These are phyloP conservation scores for Silurus lanzhouensis DNA, from an alignment of 2,797 vertebrate species.

Conservation along the genomic window DNA sequence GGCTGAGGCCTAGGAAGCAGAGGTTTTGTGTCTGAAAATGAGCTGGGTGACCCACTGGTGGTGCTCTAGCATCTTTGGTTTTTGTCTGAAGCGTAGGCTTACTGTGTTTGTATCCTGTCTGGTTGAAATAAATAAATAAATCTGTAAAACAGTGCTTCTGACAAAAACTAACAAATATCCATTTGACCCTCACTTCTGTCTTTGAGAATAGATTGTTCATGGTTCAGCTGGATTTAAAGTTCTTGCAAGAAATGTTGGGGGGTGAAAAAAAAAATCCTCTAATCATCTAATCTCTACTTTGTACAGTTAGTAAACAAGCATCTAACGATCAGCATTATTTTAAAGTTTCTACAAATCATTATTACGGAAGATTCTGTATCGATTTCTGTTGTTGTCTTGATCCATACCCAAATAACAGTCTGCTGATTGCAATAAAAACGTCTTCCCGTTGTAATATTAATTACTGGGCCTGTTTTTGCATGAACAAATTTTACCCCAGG, in stretches of 20 bases:
- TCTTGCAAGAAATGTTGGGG: not conserved
- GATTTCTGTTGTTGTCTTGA: conserved; percentile 17
- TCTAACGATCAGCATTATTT: not conserved
- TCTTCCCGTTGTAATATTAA: conserved; percentile 17
- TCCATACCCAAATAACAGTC: not conserved
- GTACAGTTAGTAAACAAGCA: not conserved
- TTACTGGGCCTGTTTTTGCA: conserved; percentile 9
- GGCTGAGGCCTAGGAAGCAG: not conserved
- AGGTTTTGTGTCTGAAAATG: conserved; percentile 15
- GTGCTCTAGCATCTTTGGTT: not conserved
- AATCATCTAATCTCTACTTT: not conserved
- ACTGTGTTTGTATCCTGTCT: not conserved
- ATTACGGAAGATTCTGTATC: conserved; percentile 23
- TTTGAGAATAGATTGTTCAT: not conserved
- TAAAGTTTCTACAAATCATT: not conserved
- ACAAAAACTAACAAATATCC: not conserved
- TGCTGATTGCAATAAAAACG: not conserved
- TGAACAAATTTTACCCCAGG: conserved; percentile 57
- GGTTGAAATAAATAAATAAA: not conserved
- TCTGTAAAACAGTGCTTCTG: not conserved
- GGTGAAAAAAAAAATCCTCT: not conserved
- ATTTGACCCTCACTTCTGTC: conserved; percentile 13
- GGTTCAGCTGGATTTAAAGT: not conserved
- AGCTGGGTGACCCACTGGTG: not conserved
- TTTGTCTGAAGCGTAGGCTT: not conserved